These are phyloP conservation scores for Cephus spinipes DNA, from an alignment of 2,888 invertebrate species.

Conservation along the genomic window DNA sequence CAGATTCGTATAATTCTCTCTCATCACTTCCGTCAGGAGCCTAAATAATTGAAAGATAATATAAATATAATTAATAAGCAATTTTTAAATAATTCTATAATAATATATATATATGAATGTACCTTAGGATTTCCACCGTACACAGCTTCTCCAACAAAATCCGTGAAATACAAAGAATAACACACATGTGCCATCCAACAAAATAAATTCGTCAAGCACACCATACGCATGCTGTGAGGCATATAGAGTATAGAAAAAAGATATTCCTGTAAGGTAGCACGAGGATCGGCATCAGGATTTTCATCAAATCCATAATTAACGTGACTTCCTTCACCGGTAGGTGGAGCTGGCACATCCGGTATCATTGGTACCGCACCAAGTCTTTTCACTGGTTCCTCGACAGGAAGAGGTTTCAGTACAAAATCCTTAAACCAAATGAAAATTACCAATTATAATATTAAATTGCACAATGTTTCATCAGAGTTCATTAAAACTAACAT, in stretches of 20 bases:
- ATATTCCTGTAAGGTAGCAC: slow-evolving; percentile 71
- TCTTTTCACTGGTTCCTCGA: slow-evolving; percentile 39
- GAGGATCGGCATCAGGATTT: slow-evolving; percentile 41
- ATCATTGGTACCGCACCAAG: slow-evolving; percentile 52
- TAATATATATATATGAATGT: not conserved
- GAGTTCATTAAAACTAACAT: slow-evolving; percentile 35
- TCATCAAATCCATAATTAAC: slow-evolving; percentile 23
- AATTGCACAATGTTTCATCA: not conserved
- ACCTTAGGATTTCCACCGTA: slow-evolving; percentile 88
- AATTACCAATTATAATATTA: not conserved
- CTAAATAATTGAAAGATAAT: slow-evolving; percentile 65
- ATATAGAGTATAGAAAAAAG: slow-evolving; percentile 91
- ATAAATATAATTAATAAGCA: not conserved
- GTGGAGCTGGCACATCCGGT: slow-evolving; percentile 38
- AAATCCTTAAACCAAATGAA: slow-evolving; percentile 46
- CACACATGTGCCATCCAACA: slow-evolving; percentile 99
- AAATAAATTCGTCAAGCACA: slow-evolving; percentile 94
- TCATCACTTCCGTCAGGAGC: slow-evolving; percentile 76
- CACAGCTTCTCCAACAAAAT: slow-evolving; percentile 93
- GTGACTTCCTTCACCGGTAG: slow-evolving; percentile 13
- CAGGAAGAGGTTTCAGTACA: slow-evolving; percentile 45
- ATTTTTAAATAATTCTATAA: not conserved
- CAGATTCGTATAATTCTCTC: slow-evolving; percentile 84
- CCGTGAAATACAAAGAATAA: slow-evolving; percentile 96
- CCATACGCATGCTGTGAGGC: slow-evolving; percentile 86